Percentiles rank a stretch among this genome's conserved stretches.
Evolutionary conservation across 1,140 invertebrate genomes (phyloP).

Genomic region (Calephelis virginiensis): DNA sequence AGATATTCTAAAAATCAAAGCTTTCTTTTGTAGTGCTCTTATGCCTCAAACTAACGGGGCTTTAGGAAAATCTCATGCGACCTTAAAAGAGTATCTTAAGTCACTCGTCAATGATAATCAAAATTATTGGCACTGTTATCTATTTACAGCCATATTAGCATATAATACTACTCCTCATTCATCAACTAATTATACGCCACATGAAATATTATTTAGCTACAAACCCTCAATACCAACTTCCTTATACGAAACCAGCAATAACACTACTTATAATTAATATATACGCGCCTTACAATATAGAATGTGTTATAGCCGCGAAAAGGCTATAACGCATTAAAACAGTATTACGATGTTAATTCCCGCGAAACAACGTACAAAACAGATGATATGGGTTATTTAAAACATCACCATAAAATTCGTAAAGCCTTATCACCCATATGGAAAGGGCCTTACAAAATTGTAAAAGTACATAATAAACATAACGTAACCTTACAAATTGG

Average conservation of each 20-base stretch:
- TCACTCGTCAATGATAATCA: neutral
- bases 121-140: neutral
- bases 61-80: neutral
- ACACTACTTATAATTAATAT: too few species aligned
- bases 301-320: too few species aligned
- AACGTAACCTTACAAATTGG: constrained; percentile 27
- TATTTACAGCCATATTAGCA: neutral
- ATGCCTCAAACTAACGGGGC: neutral
- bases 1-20: constrained; percentile 39
- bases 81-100: neutral
- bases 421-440: constrained; percentile 21
- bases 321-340: too few species aligned
- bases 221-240: too few species aligned
- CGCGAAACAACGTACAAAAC: too few species aligned
- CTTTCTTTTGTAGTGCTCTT: neutral
- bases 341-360: too few species aligned
- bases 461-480: too few species aligned
- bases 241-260: too few species aligned
- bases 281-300: too few species aligned
- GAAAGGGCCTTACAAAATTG: neutral
- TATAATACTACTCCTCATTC: constrained; percentile 1
- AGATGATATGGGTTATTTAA: too few species aligned
- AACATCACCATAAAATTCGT: too few species aligned
- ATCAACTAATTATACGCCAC: neutral
- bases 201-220: neutral